Percentiles rank a stretch among this genome's conserved stretches.
Evolutionary conservation across 2,797 vertebrate genomes (phyloP).

Genomic region (Gallirallus australis): DNA sequence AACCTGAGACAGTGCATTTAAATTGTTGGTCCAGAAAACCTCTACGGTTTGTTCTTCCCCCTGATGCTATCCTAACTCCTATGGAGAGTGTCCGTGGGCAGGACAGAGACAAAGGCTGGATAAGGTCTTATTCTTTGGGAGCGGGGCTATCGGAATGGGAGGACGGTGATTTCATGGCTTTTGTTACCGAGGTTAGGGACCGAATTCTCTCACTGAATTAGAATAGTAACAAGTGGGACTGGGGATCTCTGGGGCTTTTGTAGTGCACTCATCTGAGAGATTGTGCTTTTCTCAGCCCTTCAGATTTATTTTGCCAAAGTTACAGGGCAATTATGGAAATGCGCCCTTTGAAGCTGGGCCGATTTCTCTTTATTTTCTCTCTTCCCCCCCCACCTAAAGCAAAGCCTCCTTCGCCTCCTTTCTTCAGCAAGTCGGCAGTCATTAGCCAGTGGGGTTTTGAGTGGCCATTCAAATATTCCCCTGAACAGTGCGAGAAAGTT

Average conservation of each 20-base stretch:
- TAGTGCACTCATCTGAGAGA: constrained; percentile 95
- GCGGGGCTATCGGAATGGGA: constrained; percentile 77
- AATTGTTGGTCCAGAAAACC: not conserved
- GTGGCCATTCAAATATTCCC: constrained; percentile 47
- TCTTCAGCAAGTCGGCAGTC: constrained; percentile 39
- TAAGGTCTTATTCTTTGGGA: constrained; percentile 86
- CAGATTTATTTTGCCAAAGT: constrained; percentile 93
- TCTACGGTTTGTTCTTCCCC: not conserved
- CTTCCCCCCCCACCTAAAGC: constrained; percentile 76
- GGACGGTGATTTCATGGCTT: constrained; percentile 91
- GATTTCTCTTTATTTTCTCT: constrained; percentile 86
- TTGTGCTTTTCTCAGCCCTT: constrained; percentile 87
- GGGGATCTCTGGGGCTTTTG: constrained; percentile 85
- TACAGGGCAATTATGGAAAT: constrained; percentile 99
- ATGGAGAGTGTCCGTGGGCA: not conserved
- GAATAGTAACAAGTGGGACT: constrained; percentile 91
- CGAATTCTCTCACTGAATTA: constrained; percentile 88
- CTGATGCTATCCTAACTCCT: not conserved
- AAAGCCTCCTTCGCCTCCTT: constrained; percentile 75
- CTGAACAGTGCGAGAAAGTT: constrained; percentile 23
- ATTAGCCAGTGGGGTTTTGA: constrained; percentile 38
- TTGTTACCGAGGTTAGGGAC: constrained; percentile 88
- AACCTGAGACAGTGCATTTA: not conserved
- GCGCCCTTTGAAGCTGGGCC: constrained; percentile 91
- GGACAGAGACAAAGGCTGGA: constrained; percentile 83